phyloP scores from a whole-genome alignment of 2,888 invertebrate species.

The Adineta ricciae region DNA sequence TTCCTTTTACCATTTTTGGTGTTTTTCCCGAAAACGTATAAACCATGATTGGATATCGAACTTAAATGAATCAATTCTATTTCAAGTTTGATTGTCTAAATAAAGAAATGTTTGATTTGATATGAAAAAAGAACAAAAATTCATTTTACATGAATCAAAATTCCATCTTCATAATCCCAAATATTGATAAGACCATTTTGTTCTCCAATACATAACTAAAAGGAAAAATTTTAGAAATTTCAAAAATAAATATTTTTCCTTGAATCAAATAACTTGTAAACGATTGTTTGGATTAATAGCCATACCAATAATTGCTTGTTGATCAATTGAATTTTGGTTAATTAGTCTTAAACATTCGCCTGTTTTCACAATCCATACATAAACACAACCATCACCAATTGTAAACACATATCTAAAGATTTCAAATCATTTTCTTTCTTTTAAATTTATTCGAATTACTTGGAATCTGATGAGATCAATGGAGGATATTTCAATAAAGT shows the following conservation, averaged over 20 bases:
- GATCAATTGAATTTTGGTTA: neutral
- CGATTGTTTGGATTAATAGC: constrained; percentile 29
- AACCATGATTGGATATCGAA: neutral
- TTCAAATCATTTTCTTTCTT: neutral
- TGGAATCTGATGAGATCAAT: neutral
- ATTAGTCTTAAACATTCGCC: constrained; percentile 2
- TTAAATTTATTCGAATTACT: neutral
- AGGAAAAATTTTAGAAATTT: neutral
- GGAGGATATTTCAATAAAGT: neutral
- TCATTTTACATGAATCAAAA: constrained; percentile 36
- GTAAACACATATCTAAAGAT: constrained; percentile 6
- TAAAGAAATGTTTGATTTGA: neutral
- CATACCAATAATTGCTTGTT: neutral
- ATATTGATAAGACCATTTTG: constrained; percentile 41
- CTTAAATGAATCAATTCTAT: neutral
- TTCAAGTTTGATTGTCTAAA: neutral
- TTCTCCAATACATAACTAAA: constrained; percentile 42
- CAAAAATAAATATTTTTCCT: neutral
- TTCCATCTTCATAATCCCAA: constrained; percentile 47
- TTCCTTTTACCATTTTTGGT: neutral
- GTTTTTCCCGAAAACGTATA: neutral
- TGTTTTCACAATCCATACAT: neutral
- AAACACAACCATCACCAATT: constrained; percentile 1
- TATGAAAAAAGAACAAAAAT: neutral
- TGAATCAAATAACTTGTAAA: constrained; percentile 8